Base-by-base conservation (phyloP, 2,797 vertebrate genomes). In the Austrolebias charrua region DNA sequence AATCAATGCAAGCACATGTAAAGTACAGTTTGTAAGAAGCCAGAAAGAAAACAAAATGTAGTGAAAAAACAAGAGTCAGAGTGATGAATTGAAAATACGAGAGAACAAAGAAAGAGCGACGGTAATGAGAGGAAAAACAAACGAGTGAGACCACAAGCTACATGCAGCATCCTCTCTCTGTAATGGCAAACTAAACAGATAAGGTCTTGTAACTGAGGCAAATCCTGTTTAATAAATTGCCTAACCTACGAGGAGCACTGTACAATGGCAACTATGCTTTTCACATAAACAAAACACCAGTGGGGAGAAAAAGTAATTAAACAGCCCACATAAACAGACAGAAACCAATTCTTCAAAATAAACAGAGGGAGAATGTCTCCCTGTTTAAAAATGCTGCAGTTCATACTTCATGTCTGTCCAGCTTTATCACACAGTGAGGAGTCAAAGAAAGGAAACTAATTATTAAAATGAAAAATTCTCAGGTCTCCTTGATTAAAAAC, bases 221-320 rank as follows among this genome's bases (percentile, higher is more conserved):
- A 43, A 56, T 55, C 6, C 70, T 60, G 54, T 73, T 79, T 83
- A 80, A 83, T 81, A 78, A 88, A 84, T 84, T 58, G 75, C 75
- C 73, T 10, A 3, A 43, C 49, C 31, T 68, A 40, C 75, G 75
- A 79, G 58, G 65, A 78, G 73, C 63, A 80, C 63, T 79, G 71
- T 84, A 81, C 55, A 71, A 66, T 59, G 52, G 56, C 51, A 73
- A 40, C 46, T 60, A 60, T 8, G 16, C 63, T 56, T 53, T 64
- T 60, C 53, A 60, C 62, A 74, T 72, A 61, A 70, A 71, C 38
- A 53, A 64, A 69, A 71, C 75, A 73, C 63, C 52, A 44, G 47
- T 60, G 60, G 55, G 16, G 50, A 66, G 18, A 51, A 69, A 79
- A 82, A 74, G 75, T 77, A 85, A 89, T 88, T 85, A 77, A 85